phyloP scores from a whole-genome alignment of 1,140 invertebrate species.

The Drosophila oshimai region DNA sequence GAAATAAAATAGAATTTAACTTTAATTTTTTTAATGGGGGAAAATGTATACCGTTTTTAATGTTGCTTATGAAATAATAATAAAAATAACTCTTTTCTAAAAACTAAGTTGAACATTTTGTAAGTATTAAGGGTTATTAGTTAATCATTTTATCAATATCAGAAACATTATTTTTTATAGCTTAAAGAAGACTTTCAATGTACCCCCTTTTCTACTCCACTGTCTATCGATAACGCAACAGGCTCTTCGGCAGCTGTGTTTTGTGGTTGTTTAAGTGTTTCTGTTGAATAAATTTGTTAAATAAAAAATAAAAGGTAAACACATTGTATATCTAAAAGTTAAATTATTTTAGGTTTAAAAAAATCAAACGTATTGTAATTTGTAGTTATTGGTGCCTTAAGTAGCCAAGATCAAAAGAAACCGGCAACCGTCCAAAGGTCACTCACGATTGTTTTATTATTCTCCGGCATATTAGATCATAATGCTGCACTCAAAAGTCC shows the following conservation, averaged over 20 bases:
- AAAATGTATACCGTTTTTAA: too few species aligned
- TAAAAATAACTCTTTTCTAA: too few species aligned
- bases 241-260: conserved; percentile 25
- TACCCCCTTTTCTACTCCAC: neutral
- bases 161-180: too few species aligned
- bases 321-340: neutral
- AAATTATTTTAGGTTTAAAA: neutral
- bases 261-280: neutral
- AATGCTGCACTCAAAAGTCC: conserved; percentile 52
- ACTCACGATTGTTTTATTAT: conserved; percentile 15
- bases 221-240: conserved; percentile 42
- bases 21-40: too few species aligned
- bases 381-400: too few species aligned
- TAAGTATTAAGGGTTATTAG: too few species aligned
- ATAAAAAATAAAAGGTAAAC: neutral
- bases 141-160: too few species aligned
- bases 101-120: too few species aligned
- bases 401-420: neutral
- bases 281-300: too few species aligned
- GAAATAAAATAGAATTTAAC: too few species aligned
- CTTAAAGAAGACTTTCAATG: too few species aligned
- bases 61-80: too few species aligned
- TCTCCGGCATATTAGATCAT: neutral
- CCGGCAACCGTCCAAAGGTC: conserved; percentile 59
- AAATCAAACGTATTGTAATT: neutral